Evolutionary conservation across 2,888 invertebrate species (phyloP), one percentile per base, ranked within the genome.

Genomic region (Tupiocoris notatus): DNA sequence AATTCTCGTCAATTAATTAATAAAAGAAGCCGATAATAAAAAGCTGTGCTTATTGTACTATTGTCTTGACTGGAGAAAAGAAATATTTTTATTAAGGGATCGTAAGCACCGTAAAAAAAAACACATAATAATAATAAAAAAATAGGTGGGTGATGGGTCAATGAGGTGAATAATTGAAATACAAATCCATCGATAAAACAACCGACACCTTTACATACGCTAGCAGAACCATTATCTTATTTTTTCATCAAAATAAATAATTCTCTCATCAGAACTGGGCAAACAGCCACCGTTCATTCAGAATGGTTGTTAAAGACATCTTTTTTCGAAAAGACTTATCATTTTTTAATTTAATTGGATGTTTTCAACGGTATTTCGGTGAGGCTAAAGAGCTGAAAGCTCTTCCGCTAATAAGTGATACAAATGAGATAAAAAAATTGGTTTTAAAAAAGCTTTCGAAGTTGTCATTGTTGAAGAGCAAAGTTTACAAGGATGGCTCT

Each of bases 1-100:
- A 67, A 57, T 54, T 67, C 67, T 67, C 23, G 67, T 67, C 67
- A 67, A 67, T 67, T 67, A 67, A 67, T 57, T 56, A 22, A 25
- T 65, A 65, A 65, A 39, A 39, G 39, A 39, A 39, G 39, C 39
- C 39, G 39, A 39, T 39, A 39, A 39, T 39, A 39, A 39, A 39
- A 39, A 39, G 39, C 39, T 39, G 39, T 39, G 39, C 39, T 39
- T 39, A 39, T 7, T 39, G 12, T 39, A 39, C 39, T 39, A 12
- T 7, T 39, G 12, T 39, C 39, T 39, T 39, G 39, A 39, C 39
- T 39, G 39, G 39, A 39, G 39, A 39, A 39, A 12, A 39, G 39
- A 39, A 39, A 39, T 39, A 39, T 39, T 39, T 39, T 39, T 39
- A 39, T 12, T 39, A 39, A 39, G 12, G 39, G 39, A 12, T 12